Evolutionary conservation across 2,888 invertebrate species (phyloP).

Genomic region (Vesta saturnalis): DNA sequence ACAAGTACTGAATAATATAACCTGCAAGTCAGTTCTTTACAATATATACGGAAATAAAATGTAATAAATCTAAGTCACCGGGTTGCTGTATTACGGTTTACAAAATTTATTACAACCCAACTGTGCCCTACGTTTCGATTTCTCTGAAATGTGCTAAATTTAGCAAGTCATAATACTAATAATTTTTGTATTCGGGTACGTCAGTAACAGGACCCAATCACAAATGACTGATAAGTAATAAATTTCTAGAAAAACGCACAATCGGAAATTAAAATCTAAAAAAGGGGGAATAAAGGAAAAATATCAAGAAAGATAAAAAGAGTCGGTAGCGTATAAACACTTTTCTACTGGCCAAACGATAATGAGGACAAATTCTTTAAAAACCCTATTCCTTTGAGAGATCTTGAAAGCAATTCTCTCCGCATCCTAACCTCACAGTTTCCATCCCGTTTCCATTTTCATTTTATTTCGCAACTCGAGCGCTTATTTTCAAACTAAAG

Average conservation of each 20-base stretch:
- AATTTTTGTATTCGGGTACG: not conserved
- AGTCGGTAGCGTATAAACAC: not conserved
- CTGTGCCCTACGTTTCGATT: not conserved
- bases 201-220: not conserved
- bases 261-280: too few relatives aligned
- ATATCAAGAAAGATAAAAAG: constrained; percentile 3
- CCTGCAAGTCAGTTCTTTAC: too few relatives aligned
- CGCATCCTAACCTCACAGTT: not conserved
- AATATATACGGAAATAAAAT: not conserved
- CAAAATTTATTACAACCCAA: constrained; percentile 1
- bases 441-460: constrained; percentile 1
- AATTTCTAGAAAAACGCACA: not conserved
- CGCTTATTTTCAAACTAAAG: not conserved
- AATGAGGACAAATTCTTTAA: constrained; percentile 7
- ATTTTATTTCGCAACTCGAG: not conserved
- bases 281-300: too few relatives aligned
- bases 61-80: not conserved
- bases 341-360: not conserved
- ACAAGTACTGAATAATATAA: too few relatives aligned
- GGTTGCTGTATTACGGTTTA: not conserved
- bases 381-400: not conserved
- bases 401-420: not conserved
- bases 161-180: not conserved
- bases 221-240: not conserved
- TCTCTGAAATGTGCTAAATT: not conserved